Percentiles rank a stretch among this genome's conserved stretches.
These are phyloP conservation scores for Cotesia glomerata DNA, from an alignment of 1,140 invertebrate species.

Conservation along the genomic window DNA sequence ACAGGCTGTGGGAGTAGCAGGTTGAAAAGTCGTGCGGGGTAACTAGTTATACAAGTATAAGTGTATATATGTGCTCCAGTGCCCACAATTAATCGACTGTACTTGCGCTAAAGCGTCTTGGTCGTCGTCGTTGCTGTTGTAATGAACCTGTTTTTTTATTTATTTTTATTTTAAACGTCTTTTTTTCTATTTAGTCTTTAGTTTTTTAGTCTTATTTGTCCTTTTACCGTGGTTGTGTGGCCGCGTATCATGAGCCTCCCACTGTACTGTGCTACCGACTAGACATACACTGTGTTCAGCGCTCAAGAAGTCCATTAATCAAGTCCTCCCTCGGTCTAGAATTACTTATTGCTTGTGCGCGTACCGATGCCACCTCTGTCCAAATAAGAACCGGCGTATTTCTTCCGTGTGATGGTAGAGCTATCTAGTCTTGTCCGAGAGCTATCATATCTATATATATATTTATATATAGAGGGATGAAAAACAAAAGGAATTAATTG, in stretches of 20 bases:
- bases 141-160: constrained; percentile 26
- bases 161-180: not conserved
- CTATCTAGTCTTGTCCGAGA: not conserved
- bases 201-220: not conserved
- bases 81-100: constrained; percentile 38
- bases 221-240: not conserved
- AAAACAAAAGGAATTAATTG: constrained; percentile 14
- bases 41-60: constrained; percentile 2
- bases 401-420: not conserved
- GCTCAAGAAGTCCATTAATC: constrained; percentile 41
- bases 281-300: constrained; percentile 25
- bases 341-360: constrained; percentile 13
- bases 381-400: not conserved
- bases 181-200: not conserved
- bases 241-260: not conserved
- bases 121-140: constrained; percentile 27
- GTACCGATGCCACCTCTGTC: not conserved
- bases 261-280: constrained; percentile 2
- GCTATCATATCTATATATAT: too few species aligned
- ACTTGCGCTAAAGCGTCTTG: constrained; percentile 21
- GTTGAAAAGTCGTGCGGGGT: not conserved
- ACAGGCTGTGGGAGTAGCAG: constrained; percentile 17
- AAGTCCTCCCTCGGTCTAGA: constrained; percentile 20
- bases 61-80: constrained; percentile 10
- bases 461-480: not conserved